Percentiles rank a stretch among this genome's conserved stretches.
These are phyloP conservation scores for Synaphobranchus kaupii DNA, from an alignment of 2,797 vertebrate species.

Conservation along the genomic window DNA sequence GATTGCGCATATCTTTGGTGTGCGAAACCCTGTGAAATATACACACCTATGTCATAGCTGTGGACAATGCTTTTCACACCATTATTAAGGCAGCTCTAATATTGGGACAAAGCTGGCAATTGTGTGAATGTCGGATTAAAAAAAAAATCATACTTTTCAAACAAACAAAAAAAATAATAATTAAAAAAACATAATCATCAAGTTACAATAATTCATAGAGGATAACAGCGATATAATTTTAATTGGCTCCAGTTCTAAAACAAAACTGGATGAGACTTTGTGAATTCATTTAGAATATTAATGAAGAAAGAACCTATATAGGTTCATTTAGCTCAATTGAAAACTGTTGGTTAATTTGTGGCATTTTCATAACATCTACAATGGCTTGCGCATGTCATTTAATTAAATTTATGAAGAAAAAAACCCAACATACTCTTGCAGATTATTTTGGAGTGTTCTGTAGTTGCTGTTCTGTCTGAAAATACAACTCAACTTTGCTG, in stretches of 20 bases:
- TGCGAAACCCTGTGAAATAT: not conserved
- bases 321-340: conserved; percentile 41
- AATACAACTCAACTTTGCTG: conserved; percentile 65
- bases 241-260: conserved; percentile 47
- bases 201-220: conserved; percentile 11
- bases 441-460: not conserved
- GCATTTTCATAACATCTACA: conserved; percentile 39
- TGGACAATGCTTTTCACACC: not conserved
- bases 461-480: conserved; percentile 48
- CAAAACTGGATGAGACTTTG: conserved; percentile 44
- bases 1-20: not conserved
- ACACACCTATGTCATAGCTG: not conserved
- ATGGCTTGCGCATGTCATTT: not conserved
- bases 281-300: conserved; percentile 34
- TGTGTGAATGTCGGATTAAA: not conserved
- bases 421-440: not conserved
- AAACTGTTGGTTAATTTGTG: conserved; percentile 23
- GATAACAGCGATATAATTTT: conserved; percentile 51
- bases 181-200: too few species aligned
- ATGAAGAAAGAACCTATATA: conserved; percentile 22
- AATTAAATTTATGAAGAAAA: not conserved
- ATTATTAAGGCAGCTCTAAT: not conserved
- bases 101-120: not conserved
- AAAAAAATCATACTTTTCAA: not conserved
- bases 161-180: not conserved